Evolutionary conservation across 2,888 invertebrate species (phyloP).

Genomic region (Sminthurinus aureus): DNA sequence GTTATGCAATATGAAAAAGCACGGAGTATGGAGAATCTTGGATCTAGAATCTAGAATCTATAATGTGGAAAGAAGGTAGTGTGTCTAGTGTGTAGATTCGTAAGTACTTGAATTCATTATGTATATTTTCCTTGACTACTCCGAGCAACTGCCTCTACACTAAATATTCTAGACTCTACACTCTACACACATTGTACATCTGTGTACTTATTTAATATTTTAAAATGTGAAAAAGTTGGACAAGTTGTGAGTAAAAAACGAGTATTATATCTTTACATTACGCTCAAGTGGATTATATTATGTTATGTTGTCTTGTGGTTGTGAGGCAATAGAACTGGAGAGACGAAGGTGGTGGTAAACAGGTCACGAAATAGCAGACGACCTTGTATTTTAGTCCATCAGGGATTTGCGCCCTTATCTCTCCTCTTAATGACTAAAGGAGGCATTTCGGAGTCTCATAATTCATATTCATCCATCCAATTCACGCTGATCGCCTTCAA

Average conservation of each 20-base stretch:
- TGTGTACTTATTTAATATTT: too few relatives aligned
- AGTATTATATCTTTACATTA: too few relatives aligned
- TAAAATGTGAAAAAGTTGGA: too few relatives aligned
- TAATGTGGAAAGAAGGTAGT: not conserved
- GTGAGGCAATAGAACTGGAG: constrained; percentile 15
- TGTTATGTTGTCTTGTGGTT: too few relatives aligned
- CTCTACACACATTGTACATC: too few relatives aligned
- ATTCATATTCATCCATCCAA: constrained; percentile 39
- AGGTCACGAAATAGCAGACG: constrained; percentile 49
- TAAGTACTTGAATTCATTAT: too few relatives aligned
- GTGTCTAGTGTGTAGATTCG: not conserved
- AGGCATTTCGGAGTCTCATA: constrained; percentile 30
- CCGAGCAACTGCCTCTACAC: too few relatives aligned
- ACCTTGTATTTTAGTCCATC: constrained; percentile 44
- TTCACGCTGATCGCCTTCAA: constrained; percentile 39
- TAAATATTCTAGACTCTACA: too few relatives aligned
- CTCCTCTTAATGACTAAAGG: constrained; percentile 30
- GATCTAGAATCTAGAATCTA: not conserved
- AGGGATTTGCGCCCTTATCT: constrained; percentile 33
- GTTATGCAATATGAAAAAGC: not conserved
- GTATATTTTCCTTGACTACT: too few relatives aligned
- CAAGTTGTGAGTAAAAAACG: too few relatives aligned
- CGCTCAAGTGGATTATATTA: constrained; percentile 2
- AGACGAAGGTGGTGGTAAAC: constrained; percentile 42
- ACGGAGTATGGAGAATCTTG: not conserved